phyloP scores from a whole-genome alignment of 1,140 invertebrate genomes.

The Tetragonula clypearis region DNA sequence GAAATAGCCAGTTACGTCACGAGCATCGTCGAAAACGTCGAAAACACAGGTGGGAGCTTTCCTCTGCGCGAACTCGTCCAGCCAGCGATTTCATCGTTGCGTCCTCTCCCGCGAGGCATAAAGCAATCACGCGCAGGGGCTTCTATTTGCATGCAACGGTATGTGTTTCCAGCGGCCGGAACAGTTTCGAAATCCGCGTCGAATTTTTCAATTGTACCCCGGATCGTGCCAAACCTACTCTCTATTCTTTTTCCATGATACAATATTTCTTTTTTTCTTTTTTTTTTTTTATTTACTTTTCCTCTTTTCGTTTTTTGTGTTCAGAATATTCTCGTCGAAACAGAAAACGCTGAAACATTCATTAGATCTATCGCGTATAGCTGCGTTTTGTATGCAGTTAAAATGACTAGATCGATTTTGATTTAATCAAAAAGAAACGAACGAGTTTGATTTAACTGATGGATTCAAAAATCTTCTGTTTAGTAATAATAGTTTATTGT shows the following conservation, averaged over 20 bases:
- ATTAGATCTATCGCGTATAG: background rate
- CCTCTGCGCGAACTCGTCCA: background rate
- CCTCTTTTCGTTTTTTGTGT: background rate
- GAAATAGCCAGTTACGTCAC: background rate
- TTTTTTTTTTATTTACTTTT: background rate
- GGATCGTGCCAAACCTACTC: too few species aligned
- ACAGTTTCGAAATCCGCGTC: background rate
- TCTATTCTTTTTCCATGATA: background rate
- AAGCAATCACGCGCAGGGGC: slow-evolving; percentile 14
- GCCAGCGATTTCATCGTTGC: background rate
- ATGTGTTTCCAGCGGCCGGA: background rate
- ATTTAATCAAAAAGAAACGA: too few species aligned
- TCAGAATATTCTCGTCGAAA: too few species aligned
- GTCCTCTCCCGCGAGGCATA: slow-evolving; percentile 3
- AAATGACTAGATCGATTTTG: too few species aligned
- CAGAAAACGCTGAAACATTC: background rate
- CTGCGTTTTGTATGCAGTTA: too few species aligned
- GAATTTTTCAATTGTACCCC: slow-evolving; percentile 7
- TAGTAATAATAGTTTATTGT: too few species aligned
- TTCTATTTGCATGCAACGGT: slow-evolving; percentile 19
- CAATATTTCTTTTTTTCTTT: background rate
- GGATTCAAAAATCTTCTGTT: too few species aligned
- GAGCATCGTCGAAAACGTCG: background rate
- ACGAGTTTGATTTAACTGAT: too few species aligned
- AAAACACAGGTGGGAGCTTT: background rate